A percentile compares a stretch with the other conserved stretches of the same genome.
Conservation (phyloP, 2,113 vertebrate species). For the Semicossyphus pulcher region DNA sequence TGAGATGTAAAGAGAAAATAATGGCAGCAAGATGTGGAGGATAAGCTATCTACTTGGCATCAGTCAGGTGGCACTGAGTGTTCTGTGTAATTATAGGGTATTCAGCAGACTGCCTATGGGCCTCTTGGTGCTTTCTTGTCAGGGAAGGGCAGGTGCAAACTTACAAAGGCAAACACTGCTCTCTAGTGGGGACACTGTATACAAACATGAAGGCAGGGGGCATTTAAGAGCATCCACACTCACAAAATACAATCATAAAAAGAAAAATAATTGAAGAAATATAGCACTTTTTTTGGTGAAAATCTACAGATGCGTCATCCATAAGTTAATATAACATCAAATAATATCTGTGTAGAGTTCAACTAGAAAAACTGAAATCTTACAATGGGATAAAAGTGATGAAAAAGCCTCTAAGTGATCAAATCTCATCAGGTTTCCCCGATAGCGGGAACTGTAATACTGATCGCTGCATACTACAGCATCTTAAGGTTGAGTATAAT, state of each 20-base stretch:
- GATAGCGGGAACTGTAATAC: conserved; percentile 73
- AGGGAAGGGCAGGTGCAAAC: conserved; percentile 63
- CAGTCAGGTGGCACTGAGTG: conserved; percentile 52
- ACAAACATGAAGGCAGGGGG: conserved; percentile 35
- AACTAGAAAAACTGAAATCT: conserved; percentile 54
- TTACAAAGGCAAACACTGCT: conserved; percentile 74
- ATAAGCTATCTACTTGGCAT: conserved; percentile 34
- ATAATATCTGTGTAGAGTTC: conserved; percentile 58
- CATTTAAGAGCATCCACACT: conserved; percentile 49
- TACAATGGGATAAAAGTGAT: conserved; percentile 54
- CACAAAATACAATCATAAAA: conserved; percentile 47
- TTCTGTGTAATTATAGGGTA: conserved; percentile 14
- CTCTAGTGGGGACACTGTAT: conserved; percentile 73
- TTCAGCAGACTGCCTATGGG: conserved; percentile 26
- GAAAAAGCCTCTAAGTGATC: conserved; percentile 62
- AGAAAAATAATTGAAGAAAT: conserved; percentile 55
- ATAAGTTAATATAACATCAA: conserved; percentile 77
- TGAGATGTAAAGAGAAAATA: conserved; percentile 13
- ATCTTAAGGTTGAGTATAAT: conserved; percentile 63
- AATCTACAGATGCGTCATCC: conserved; percentile 65
- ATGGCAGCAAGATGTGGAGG: conserved; percentile 30
- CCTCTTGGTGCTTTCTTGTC: conserved; percentile 31
- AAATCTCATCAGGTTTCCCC: conserved; percentile 57
- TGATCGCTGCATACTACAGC: conserved; percentile 72
- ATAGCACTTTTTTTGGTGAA: conserved; percentile 60